phyloP scores from a whole-genome alignment of 2,888 invertebrate genomes.

The Stegophylla sp. region DNA sequence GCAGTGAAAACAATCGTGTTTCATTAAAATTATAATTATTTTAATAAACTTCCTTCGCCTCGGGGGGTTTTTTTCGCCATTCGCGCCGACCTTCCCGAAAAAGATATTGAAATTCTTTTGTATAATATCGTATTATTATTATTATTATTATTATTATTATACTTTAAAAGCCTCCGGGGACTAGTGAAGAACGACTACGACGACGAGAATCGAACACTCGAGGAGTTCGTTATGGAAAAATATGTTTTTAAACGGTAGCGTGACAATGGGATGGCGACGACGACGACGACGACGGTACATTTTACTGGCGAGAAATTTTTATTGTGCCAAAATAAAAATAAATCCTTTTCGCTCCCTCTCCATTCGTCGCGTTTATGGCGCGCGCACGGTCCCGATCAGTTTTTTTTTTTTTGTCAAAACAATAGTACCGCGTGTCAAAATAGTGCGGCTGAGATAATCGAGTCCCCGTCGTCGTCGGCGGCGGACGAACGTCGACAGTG shows the following conservation, averaged over 20 bases:
- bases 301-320: slow-evolving; percentile 38
- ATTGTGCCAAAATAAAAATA: slow-evolving; percentile 28
- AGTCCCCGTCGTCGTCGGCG: slow-evolving; percentile 19
- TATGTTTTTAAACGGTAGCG: slow-evolving; percentile 49
- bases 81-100: background rate
- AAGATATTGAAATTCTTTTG: slow-evolving; percentile 56
- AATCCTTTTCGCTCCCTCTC: background rate
- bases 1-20: slow-evolving; percentile 23
- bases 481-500: slow-evolving; percentile 33
- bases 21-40: slow-evolving; percentile 51
- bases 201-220: slow-evolving; percentile 45
- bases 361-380: slow-evolving; percentile 14
- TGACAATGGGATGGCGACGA: slow-evolving; percentile 39
- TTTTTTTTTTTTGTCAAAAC: slow-evolving; percentile 55
- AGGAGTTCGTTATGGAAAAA: slow-evolving; percentile 50
- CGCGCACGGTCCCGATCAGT: slow-evolving; percentile 21
- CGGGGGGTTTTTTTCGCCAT: slow-evolving; percentile 11
- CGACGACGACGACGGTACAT: background rate
- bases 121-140: no score
- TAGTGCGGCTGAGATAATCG: slow-evolving; percentile 41
- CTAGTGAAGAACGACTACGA: no score
- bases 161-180: slow-evolving; percentile 42
- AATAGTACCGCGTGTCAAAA: slow-evolving; percentile 34
- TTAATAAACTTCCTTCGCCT: slow-evolving; percentile 27
- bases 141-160: slow-evolving; percentile 29